These are phyloP conservation scores for Musca vetustissima DNA, from an alignment of 1,140 invertebrate species.

Conservation along the genomic window DNA sequence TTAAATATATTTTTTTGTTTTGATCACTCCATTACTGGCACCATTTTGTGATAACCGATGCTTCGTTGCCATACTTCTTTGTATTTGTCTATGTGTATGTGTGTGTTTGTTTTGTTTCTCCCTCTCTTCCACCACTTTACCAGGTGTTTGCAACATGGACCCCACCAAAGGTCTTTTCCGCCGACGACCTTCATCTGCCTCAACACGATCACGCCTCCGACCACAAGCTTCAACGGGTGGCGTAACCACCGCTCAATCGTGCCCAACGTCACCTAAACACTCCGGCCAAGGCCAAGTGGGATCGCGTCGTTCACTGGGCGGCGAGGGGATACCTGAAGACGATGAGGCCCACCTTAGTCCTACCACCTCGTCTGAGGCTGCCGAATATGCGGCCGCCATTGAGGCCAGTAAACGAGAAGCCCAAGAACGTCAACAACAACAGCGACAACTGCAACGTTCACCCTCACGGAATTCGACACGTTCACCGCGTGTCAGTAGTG, in stretches of 20 bases:
- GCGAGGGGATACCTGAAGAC: slow-evolving; percentile 49
- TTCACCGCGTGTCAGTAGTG: slow-evolving; percentile 39
- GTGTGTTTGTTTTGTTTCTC: neutral
- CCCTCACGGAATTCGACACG: slow-evolving; percentile 3
- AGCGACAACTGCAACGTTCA: slow-evolving; percentile 20
- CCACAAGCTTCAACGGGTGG: slow-evolving; percentile 36
- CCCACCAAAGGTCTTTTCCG: slow-evolving; percentile 60
- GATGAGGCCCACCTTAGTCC: slow-evolving; percentile 36
- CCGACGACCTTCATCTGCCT: slow-evolving; percentile 55
- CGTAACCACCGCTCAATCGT: slow-evolving; percentile 34
- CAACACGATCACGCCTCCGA: slow-evolving; percentile 42
- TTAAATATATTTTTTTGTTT: too few species aligned
- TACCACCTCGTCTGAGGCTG: slow-evolving; percentile 35
- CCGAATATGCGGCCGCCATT: slow-evolving; percentile 29
- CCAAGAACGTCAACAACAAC: slow-evolving; percentile 20
- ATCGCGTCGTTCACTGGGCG: slow-evolving; percentile 43
- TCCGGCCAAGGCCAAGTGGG: slow-evolving; percentile 29
- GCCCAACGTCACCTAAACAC: slow-evolving; percentile 52
- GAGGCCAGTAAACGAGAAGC: slow-evolving; percentile 9
- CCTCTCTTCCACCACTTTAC: neutral
- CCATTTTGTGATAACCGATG: too few species aligned
- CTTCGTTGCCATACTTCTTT: too few species aligned
- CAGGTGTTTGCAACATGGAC: slow-evolving; percentile 54
- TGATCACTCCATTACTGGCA: too few species aligned
- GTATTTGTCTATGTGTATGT: neutral